These are phyloP conservation scores for Patella pellucida DNA, from an alignment of 2,888 invertebrate species.

Conservation along the genomic window DNA sequence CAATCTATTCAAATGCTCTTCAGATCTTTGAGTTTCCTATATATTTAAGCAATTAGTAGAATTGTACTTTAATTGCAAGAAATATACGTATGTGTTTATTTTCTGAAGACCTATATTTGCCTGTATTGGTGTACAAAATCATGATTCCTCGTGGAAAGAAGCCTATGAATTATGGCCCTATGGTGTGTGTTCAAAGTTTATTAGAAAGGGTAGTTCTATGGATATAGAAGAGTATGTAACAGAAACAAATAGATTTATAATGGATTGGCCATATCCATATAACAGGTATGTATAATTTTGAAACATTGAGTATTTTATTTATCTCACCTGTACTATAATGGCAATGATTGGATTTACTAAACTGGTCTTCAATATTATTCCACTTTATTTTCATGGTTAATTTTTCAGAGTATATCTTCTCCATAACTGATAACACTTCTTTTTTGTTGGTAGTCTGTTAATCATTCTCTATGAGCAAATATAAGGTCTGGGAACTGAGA, in stretches of 20 bases:
- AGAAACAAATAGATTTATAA: slow-evolving; percentile 42
- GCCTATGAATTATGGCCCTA: slow-evolving; percentile 59
- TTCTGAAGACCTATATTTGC: slow-evolving; percentile 52
- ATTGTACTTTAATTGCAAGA: not conserved
- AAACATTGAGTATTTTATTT: too few species aligned
- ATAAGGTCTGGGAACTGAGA: too few species aligned
- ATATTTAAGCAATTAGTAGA: not conserved
- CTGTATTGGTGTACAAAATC: slow-evolving; percentile 67
- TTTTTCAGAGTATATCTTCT: too few species aligned
- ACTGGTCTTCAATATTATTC: not conserved
- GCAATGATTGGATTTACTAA: not conserved
- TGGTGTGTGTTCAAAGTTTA: slow-evolving; percentile 59
- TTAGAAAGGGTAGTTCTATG: slow-evolving; percentile 39
- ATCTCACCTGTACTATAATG: not conserved
- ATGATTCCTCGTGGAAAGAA: slow-evolving; percentile 59
- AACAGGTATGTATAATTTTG: slow-evolving; percentile 41
- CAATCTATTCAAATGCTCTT: not conserved
- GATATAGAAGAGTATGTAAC: slow-evolving; percentile 43
- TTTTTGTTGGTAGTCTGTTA: too few species aligned
- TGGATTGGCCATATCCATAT: slow-evolving; percentile 57
- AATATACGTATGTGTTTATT: not conserved
- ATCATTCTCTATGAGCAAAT: too few species aligned
- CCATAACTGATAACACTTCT: too few species aligned
- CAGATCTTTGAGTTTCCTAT: not conserved
- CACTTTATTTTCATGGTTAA: too few species aligned